phyloP scores from a whole-genome alignment of 2,888 invertebrate genomes.

The Hirtodrosophila duncani region DNA sequence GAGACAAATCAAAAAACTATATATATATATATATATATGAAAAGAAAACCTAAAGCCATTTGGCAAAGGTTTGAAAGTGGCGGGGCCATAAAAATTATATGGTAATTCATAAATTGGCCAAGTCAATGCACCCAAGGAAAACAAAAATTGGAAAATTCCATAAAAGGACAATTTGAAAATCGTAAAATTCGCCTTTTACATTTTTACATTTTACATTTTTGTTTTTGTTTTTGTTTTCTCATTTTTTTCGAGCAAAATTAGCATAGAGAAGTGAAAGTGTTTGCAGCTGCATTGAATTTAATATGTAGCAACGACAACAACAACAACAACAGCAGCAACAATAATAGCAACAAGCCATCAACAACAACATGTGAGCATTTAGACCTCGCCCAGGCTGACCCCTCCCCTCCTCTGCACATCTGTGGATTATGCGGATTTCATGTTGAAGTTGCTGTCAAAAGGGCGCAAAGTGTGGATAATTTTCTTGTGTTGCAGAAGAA shows the following conservation, averaged over 20 bases:
- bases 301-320: conserved; percentile 40
- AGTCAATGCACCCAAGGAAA: no score
- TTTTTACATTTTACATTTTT: no score
- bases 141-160: no score
- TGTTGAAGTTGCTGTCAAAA: conserved; percentile 53
- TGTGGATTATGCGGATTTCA: no score
- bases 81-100: conserved; percentile 36
- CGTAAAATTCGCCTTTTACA: no score
- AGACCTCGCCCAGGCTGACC: conserved; percentile 42
- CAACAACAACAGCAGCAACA: conserved; percentile 24
- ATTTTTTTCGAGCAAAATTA: conserved; percentile 43
- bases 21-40: no score
- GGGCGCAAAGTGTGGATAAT: conserved; percentile 44
- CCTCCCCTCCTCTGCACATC: no score
- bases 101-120: conserved; percentile 28
- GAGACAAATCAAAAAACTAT: no score
- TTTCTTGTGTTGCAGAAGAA: no score
- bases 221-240: no score
- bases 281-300: conserved; percentile 65
- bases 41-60: no score
- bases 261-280: conserved; percentile 65
- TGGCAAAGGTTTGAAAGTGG: conserved; percentile 40
- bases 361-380: conserved; percentile 49
- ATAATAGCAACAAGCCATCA: conserved; percentile 34
- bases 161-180: no score